These are phyloP conservation scores for Acridotheres tristis DNA, from an alignment of 2,797 vertebrate species.

Conservation along the genomic window DNA sequence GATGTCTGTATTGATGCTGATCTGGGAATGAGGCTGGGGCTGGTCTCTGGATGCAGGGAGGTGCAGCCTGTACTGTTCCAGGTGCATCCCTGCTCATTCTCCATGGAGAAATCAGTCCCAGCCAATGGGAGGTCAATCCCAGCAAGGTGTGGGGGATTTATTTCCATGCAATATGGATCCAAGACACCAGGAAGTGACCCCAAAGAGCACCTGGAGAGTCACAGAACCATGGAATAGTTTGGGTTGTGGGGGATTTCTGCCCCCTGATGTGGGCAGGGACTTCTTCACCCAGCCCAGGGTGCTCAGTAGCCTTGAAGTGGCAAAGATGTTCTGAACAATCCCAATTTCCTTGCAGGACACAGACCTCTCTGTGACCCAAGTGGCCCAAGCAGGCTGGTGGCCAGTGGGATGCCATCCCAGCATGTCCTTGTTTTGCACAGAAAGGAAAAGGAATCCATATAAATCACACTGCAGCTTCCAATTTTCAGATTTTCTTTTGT, in stretches of 20 bases:
- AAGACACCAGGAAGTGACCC: not conserved
- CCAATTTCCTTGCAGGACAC: not conserved
- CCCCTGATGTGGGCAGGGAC: not conserved
- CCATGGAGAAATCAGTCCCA: not conserved
- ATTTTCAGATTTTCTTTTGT: not conserved
- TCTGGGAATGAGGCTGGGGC: not conserved
- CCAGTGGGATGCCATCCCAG: not conserved
- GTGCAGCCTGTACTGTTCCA: accelerated
- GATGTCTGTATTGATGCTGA: not conserved
- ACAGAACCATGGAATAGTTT: too few species aligned
- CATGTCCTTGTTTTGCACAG: not conserved
- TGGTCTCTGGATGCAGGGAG: not conserved
- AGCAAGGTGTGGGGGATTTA: not conserved
- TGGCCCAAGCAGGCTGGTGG: accelerated
- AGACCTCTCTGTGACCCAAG: not conserved
- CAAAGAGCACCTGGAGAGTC: not conserved
- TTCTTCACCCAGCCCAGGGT: not conserved
- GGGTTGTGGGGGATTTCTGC: not conserved
- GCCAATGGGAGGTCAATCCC: not conserved
- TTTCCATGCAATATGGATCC: not conserved
- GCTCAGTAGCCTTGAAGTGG: not conserved
- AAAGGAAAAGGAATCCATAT: not conserved
- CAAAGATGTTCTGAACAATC: not conserved
- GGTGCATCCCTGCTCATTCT: not conserved
- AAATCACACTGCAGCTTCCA: not conserved